Conservation (phyloP, 2,113 vertebrate genomes). For the Nyctibius bracteatus region DNA sequence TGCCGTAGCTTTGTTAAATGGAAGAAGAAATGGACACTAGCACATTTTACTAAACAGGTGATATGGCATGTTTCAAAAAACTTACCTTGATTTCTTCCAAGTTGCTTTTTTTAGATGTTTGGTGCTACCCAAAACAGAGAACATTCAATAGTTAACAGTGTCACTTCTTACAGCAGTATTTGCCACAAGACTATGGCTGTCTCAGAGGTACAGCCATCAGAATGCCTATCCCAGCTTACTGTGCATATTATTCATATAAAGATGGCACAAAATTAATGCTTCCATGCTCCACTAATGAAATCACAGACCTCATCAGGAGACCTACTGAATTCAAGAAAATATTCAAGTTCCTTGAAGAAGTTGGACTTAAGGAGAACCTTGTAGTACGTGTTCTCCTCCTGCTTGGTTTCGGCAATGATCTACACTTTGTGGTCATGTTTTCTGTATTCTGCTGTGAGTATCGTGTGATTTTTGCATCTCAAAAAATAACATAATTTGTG, state of each 20-base stretch:
- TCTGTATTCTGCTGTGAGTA: neutral
- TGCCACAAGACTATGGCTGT: neutral
- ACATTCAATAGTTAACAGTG: neutral
- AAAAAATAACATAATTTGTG: neutral
- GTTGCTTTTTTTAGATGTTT: neutral
- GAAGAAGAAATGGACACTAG: neutral
- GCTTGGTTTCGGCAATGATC: neutral
- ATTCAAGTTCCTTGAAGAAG: neutral
- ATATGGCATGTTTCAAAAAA: neutral
- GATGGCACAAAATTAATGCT: neutral
- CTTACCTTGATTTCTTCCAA: neutral
- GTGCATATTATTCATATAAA: neutral
- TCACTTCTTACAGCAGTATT: neutral
- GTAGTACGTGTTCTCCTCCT: neutral
- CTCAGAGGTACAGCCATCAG: neutral
- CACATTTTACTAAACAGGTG: neutral
- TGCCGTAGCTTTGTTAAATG: neutral
- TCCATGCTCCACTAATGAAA: neutral
- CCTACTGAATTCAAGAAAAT: neutral
- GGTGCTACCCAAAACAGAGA: conserved; percentile 5
- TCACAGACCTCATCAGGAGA: neutral
- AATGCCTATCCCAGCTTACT: neutral
- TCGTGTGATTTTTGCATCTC: neutral
- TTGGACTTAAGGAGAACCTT: neutral
- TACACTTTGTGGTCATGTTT: neutral